Base-by-base conservation (phyloP, 2,797 vertebrate genomes). In the Tauraco hartlaubi region DNA sequence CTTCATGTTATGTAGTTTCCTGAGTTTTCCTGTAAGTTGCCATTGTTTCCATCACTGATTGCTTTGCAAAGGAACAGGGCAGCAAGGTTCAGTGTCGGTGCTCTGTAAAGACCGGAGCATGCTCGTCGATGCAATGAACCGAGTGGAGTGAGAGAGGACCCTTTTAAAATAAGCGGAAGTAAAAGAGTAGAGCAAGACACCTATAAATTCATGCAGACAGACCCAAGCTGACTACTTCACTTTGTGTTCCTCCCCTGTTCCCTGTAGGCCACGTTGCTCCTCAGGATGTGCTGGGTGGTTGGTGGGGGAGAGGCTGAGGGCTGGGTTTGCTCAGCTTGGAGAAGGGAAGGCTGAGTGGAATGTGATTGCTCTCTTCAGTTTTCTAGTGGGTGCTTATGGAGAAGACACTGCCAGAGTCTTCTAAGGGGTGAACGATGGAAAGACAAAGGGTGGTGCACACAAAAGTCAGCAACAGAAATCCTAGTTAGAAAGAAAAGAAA, bases 201-300 rank as follows among this genome's bases (percentile, higher is more conserved):
- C 10, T 44, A 4, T 33, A 31, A 64, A 80, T 77, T 58, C 15
- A 80, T 8, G 26, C 39, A 63, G 44, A 35, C 5, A 62, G 20
- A 44, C 9, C 11, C 44, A 77, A 46, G 6, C 3, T 43, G 29
- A 48, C 28, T 26, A 23, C 33, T 69, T 52, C 37, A 61, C 12
- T 80, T 81, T 73, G 26, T 48, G 31, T 79, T 92, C 26, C 21
- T 68, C 39, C 20, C 85, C 48, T 59, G n/a, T 46, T 83, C 25
- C 28, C 11, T 48, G 16, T 67, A 52, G 31, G 16, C 26, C 44
- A 0, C 0, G 0, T 75, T 75, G 41, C 39, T 81, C 15, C 17
- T 83, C 10, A 14, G 33, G 16, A 67, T 56, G 28, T 67, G 31
- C 29, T 80, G 11, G 3, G 18, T 72, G 43, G 20, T 44, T 39